These are phyloP conservation scores for Eufriesea mexicana DNA, from an alignment of 1,140 invertebrate species.

Conservation along the genomic window DNA sequence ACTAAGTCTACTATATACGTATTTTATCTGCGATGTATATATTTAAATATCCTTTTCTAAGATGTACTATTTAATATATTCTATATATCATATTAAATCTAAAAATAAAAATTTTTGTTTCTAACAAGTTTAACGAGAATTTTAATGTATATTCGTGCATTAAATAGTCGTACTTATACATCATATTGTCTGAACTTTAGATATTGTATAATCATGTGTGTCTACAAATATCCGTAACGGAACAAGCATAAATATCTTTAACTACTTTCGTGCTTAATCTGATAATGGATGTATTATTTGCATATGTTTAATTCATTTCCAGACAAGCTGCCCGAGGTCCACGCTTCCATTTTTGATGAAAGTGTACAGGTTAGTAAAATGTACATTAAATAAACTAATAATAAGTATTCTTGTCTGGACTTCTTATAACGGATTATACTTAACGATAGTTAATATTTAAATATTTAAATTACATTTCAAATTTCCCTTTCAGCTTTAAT, in stretches of 20 bases:
- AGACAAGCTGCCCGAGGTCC: background rate
- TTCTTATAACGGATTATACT: too few species aligned
- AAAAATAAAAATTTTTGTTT: too few species aligned
- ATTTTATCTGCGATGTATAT: too few species aligned
- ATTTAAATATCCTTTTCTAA: too few species aligned
- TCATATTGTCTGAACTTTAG: too few species aligned
- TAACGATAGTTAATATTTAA: too few species aligned
- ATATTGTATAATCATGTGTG: background rate
- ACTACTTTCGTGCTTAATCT: background rate
- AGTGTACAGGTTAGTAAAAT: constrained; percentile 42
- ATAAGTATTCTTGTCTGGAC: background rate
- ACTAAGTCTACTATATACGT: too few species aligned
- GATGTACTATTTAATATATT: too few species aligned
- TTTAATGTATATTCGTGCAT: too few species aligned
- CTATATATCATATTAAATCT: too few species aligned
- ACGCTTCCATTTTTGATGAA: constrained; percentile 12
- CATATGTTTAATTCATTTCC: background rate
- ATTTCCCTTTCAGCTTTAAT: background rate
- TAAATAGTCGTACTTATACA: too few species aligned
- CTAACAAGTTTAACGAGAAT: too few species aligned
- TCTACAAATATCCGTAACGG: background rate
- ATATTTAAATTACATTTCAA: background rate
- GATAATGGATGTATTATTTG: background rate
- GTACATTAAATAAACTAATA: background rate
- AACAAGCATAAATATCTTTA: background rate